Evolutionary conservation across 2,888 invertebrate species (phyloP), one percentile per base, ranked within the genome.

Genomic region (Caenorhabditis zanzibari): DNA sequence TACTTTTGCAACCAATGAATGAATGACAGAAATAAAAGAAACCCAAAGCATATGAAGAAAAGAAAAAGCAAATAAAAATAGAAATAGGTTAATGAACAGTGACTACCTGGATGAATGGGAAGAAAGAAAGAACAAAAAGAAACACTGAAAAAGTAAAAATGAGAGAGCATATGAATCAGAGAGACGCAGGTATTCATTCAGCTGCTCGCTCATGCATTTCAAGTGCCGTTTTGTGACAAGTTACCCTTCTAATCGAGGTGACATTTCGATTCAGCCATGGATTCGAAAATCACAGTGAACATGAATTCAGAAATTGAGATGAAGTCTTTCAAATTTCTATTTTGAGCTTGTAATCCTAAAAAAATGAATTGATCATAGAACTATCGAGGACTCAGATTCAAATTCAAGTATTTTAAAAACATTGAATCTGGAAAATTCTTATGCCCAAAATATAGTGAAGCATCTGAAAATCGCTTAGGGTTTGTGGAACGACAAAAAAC

Each of bases 151-250:
- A 61, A 16, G 41, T 26, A 41, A 16, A 10, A n/a, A 49, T 22
- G 69, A 47, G 61, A 63, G 38, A 56, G 74, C 9, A 44, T 14
- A 32, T 3, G 28, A 73, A 63, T 73, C 63, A 63, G 73, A 52
- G 61, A 73, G 76, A 69, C 77, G 63, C 54, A 77, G 77, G 44
- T 7, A 16, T 61, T 69, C 77, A 77, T 71, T 77, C 77, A 71
- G 68, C 77, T 77, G 77, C 77, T 77, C 69, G 54, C 77, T 77
- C 77, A 77, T 77, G 77, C 77, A 77, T 77, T 77, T 77, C 38
- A 22, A 77, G 69, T 52, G 61, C 69, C 59, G 68, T 69, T 77
- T 71, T 69, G 77, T 77, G 77, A 77, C 77, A 77, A 77, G 77
- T 77, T 77, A 77, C 77, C 54, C 77, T 49, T 77, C 77, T 69